A percentile compares a stretch with the other conserved stretches of the same genome.
Conservation (phyloP, 2,113 vertebrate genomes). For the Pomatorhinus ruficollis region DNA sequence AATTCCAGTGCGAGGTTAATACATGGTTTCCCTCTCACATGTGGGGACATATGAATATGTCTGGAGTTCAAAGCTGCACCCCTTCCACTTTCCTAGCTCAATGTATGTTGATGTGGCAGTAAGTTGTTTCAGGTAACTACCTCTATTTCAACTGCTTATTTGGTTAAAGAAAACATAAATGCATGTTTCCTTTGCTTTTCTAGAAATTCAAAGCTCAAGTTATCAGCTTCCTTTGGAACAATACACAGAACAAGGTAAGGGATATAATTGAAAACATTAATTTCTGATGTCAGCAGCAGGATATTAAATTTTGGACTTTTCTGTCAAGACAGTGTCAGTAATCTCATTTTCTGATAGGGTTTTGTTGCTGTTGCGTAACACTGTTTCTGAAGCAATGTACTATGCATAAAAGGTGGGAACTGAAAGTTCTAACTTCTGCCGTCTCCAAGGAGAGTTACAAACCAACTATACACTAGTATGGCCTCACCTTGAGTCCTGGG, state of each 20-base stretch:
- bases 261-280: background rate
- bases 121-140: background rate
- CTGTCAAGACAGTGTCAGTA: background rate
- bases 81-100: background rate
- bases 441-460: background rate
- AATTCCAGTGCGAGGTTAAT: background rate
- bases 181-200: background rate
- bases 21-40: background rate
- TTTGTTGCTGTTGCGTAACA: background rate
- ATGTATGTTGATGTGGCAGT: background rate
- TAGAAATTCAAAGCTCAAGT: conserved; percentile 90
- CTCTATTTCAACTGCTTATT: background rate
- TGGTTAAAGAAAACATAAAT: background rate
- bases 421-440: background rate
- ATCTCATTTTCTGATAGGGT: background rate
- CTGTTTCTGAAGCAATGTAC: background rate
- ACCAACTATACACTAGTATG: background rate
- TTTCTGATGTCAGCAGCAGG: background rate
- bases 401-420: background rate
- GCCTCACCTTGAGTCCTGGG: background rate
- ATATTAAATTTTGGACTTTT: background rate
- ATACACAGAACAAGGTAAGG: conserved; percentile 83
- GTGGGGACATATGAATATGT: background rate
- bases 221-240: conserved; percentile 88
- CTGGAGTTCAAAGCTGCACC: background rate